A percentile compares a stretch with the other conserved stretches of the same genome.
Evolutionary conservation across 2,888 invertebrate species (phyloP).

Genomic region (Keiferia lycopersicella): DNA sequence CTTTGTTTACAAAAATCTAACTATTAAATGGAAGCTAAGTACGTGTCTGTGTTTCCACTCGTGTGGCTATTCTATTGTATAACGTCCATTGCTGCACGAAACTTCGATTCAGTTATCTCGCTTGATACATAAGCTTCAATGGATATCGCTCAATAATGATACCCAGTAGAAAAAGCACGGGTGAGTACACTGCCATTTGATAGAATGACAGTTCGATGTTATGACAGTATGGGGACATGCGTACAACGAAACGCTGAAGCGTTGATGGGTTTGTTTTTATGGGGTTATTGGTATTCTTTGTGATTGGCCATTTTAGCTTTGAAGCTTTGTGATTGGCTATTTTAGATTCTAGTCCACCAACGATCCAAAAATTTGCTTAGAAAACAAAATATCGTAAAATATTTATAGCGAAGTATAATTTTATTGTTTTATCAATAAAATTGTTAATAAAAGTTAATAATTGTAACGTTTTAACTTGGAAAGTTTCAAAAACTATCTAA

Average conservation of each 20-base stretch:
- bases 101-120: no score
- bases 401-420: not conserved
- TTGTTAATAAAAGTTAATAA: not conserved
- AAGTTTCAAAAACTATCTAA: not conserved
- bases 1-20: not conserved
- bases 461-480: not conserved
- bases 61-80: no score
- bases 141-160: no score
- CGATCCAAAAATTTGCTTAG: not conserved
- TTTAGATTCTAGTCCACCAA: not conserved
- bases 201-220: not conserved
- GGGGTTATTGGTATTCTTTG: no score
- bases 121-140: no score
- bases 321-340: not conserved
- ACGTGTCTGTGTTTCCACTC: no score
- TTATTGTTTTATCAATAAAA: conserved; percentile 23
- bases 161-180: not conserved
- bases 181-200: not conserved
- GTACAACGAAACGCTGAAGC: conserved; percentile 9
- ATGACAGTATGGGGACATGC: not conserved
- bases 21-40: no score
- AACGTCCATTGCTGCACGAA: no score
- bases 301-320: not conserved
- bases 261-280: conserved; percentile 2
- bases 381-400: conserved; percentile 9